Base-by-base conservation (phyloP, 2,113 vertebrate genomes). In the Phyllostomus discolor region DNA sequence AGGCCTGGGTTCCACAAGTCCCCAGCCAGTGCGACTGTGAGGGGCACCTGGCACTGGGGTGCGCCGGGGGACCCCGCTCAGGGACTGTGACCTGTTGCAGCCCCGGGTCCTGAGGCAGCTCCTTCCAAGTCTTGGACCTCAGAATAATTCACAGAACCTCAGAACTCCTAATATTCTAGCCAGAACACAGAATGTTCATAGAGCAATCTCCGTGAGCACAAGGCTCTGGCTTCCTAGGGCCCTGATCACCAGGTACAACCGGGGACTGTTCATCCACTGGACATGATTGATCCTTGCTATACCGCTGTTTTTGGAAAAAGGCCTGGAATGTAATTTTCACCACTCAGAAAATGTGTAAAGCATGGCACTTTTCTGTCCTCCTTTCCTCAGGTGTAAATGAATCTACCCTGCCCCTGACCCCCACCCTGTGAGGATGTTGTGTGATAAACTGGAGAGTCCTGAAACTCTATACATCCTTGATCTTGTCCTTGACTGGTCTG, bases 71-170 rank as follows among this genome's bases (percentile, higher is more conserved):
- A 41, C 48, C 48, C 85, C 2, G 1, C 33, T 54, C n/a, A 26
- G 12, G 38, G 76, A 48, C 52, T 48, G 31, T 54, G 59, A 85
- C 24, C 80, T 7, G 4, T 7, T 3, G 14, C 82, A 79, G n/a
- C 38, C 69, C 5, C 0, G 5, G 78, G 52, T 64, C 48, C 54
- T 0, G 2, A 81, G 41, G 35, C 38, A 62, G 14, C 10, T 10
- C 38, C 16, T 96, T 87, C 48, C 16, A 16, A 80, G 31, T 43
- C 43, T 70, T 67, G 50, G 66, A 52, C 20, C 14, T 15, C 83
- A 52, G 87, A 73, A 87, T 41, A 93, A 96, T 96, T 82, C 12
- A 0, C 24, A 86, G 97, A 97, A 95, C 43, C 66, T 95, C 76
- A 59, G 83, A 69, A 92, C 6, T 38, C 48, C 7, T 28, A 20